phyloP scores from a whole-genome alignment of 1,140 invertebrate species.

The Diachasmimorpha longicaudata region DNA sequence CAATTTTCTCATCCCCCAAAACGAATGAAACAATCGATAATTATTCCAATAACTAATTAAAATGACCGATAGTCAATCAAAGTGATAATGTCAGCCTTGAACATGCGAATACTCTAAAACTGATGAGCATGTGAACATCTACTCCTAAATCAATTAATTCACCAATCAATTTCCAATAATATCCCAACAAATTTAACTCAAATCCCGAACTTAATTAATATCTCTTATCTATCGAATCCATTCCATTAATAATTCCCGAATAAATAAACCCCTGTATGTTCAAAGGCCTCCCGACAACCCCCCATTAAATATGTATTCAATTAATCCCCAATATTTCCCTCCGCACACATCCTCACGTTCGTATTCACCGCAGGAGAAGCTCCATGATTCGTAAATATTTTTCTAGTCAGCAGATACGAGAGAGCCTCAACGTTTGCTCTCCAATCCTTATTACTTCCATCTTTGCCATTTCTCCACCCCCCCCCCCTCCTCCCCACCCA shows the following conservation, averaged over 20 bases:
- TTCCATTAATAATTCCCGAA: not conserved
- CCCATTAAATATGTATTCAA: not conserved
- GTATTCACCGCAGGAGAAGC: not conserved
- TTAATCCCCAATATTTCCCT: not conserved
- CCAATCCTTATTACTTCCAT: not conserved
- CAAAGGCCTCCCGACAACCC: not conserved
- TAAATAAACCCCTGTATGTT: not conserved
- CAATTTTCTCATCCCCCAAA: no score
- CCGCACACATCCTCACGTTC: not conserved
- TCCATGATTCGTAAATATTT: conserved; percentile 28
- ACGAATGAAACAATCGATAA: no score
- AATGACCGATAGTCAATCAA: no score
- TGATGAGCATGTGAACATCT: no score
- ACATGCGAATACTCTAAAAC: no score
- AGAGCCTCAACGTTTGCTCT: not conserved
- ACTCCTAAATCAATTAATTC: no score
- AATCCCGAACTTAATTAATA: not conserved
- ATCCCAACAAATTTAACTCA: no score
- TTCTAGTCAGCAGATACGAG: conserved; percentile 8
- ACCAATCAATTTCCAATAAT: not conserved
- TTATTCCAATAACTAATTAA: no score
- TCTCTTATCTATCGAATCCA: not conserved
- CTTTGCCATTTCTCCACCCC: not conserved
- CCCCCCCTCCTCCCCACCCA: no score
- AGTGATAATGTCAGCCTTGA: no score